Evolutionary conservation across 2,113 vertebrate species (phyloP).

Genomic region (Lophochroa leadbeateri): DNA sequence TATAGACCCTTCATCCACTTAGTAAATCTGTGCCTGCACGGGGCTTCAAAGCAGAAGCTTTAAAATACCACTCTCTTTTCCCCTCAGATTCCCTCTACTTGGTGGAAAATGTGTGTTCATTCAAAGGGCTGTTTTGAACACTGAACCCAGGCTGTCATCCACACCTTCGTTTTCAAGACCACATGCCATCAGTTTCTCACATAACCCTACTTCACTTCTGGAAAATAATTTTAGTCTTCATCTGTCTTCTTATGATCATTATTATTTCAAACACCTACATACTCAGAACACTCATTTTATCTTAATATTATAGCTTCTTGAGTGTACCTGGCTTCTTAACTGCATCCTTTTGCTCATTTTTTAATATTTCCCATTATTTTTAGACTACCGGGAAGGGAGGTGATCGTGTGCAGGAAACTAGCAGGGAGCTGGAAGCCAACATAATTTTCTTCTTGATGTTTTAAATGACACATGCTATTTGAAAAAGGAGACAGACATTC

Average conservation of each 20-base stretch:
- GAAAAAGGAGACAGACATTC: constrained; percentile 21
- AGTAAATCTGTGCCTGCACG: not conserved
- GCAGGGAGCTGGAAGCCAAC: not conserved
- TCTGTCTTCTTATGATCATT: not conserved
- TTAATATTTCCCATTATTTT: constrained; percentile 16
- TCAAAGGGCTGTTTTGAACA: not conserved
- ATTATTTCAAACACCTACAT: not conserved
- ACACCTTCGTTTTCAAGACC: not conserved
- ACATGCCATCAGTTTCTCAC: not conserved
- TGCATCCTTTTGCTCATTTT: not conserved
- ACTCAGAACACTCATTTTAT: not conserved
- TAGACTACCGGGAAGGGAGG: not conserved
- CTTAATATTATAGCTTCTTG: not conserved
- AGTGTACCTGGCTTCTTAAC: not conserved
- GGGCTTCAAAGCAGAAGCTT: not conserved
- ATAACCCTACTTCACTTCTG: not conserved
- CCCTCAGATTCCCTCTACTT: not conserved
- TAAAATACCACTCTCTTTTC: not conserved
- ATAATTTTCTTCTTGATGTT: constrained; percentile 28
- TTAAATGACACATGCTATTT: not conserved
- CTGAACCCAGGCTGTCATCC: not conserved
- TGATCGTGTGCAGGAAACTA: not conserved
- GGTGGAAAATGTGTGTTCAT: not conserved
- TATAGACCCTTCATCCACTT: not conserved
- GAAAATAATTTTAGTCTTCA: not conserved